These are phyloP conservation scores for Thera britannica DNA, from an alignment of 2,888 invertebrate species.

Conservation along the genomic window DNA sequence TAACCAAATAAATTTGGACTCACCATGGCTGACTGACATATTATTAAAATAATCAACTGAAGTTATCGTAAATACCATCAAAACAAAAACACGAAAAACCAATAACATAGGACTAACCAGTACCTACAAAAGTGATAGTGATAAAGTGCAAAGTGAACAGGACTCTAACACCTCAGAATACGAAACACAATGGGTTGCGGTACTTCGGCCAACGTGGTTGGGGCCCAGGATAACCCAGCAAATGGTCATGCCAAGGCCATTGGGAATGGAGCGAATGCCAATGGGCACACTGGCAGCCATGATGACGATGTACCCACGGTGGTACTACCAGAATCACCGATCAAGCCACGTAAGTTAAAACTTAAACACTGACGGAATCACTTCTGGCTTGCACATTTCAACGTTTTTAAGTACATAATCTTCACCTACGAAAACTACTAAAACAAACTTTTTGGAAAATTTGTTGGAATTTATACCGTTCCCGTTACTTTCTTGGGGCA, in stretches of 20 bases:
- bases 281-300: slow-evolving; percentile 46
- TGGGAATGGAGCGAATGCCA: slow-evolving; percentile 44
- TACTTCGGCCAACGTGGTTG: slow-evolving; percentile 70
- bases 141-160: slow-evolving; percentile 21
- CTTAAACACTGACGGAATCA: not conserved
- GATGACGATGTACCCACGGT: slow-evolving; percentile 71
- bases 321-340: slow-evolving; percentile 73
- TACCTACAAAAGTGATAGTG: not conserved
- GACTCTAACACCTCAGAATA: slow-evolving; percentile 20
- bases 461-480: too few species aligned
- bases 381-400: too few species aligned
- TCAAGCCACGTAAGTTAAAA: slow-evolving; percentile 65
- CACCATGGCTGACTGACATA: too few species aligned
- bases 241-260: slow-evolving; percentile 56
- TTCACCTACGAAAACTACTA: too few species aligned
- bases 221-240: slow-evolving; percentile 48
- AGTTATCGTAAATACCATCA: too few species aligned
- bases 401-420: too few species aligned
- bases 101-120: not conserved
- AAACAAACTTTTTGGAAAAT: too few species aligned
- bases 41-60: too few species aligned
- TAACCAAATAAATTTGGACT: too few species aligned
- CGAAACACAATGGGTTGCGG: slow-evolving; percentile 76
- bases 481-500: too few species aligned
- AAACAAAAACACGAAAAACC: not conserved